Percentiles rank a stretch among this genome's conserved stretches.
phyloP scores from a whole-genome alignment of 2,888 invertebrate genomes.

The Heliconius charithonia region DNA sequence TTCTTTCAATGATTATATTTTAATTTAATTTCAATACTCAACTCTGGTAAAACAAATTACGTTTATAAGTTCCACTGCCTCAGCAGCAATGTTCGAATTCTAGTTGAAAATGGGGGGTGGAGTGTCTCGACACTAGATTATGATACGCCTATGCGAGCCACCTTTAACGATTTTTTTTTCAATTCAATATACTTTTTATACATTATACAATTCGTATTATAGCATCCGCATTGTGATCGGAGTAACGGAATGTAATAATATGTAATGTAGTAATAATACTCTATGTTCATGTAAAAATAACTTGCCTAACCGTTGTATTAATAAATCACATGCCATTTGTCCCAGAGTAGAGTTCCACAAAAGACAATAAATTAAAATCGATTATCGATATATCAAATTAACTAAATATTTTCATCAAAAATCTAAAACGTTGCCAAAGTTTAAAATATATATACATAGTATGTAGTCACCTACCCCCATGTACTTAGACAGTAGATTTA shows the following conservation, averaged over 20 bases:
- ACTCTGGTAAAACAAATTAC: too few species aligned
- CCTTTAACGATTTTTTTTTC: background rate
- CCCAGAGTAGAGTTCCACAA: too few species aligned
- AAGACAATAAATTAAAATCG: background rate
- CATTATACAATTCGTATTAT: too few species aligned
- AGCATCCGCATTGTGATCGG: background rate
- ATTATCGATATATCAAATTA: background rate
- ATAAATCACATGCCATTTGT: background rate
- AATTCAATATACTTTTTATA: background rate
- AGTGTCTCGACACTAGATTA: background rate
- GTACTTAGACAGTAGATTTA: constrained; percentile 47
- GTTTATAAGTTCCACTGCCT: too few species aligned
- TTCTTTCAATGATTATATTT: too few species aligned
- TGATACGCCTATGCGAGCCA: background rate
- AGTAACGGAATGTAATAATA: background rate
- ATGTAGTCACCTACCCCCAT: background rate
- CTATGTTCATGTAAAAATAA: too few species aligned
- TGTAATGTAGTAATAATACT: too few species aligned
- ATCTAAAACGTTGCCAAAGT: constrained; percentile 2
- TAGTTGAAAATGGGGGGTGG: background rate
- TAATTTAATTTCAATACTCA: too few species aligned
- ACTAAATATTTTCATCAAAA: background rate
- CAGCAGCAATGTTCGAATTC: too few species aligned
- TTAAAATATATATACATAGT: background rate
- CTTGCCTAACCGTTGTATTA: background rate